phyloP scores from a whole-genome alignment of 2,888 invertebrate species.

The Cheilosia impressa region DNA sequence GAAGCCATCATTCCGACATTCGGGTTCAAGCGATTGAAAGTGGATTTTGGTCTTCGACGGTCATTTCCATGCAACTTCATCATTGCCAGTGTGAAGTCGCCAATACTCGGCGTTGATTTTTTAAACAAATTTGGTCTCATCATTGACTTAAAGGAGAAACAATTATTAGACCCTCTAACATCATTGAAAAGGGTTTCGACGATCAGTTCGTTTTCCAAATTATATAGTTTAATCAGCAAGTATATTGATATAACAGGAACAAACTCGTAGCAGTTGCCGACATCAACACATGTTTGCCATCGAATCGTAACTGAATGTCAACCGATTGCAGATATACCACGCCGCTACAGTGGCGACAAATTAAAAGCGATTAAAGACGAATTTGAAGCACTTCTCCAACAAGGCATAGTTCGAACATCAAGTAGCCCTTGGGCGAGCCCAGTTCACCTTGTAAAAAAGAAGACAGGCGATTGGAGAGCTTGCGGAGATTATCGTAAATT shows the following conservation, averaged over 20 bases:
- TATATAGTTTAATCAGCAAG: background rate
- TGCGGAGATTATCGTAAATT: slow-evolving; percentile 78
- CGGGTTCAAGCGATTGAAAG: slow-evolving; percentile 45
- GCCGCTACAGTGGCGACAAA: slow-evolving; percentile 76
- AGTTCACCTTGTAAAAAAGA: background rate
- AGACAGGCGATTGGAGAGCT: slow-evolving; percentile 1
- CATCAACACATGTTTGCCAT: slow-evolving; percentile 12
- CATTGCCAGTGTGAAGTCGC: slow-evolving; percentile 65
- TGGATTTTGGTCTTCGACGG: slow-evolving; percentile 69
- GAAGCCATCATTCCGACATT: slow-evolving; percentile 62
- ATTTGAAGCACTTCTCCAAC: slow-evolving; percentile 69
- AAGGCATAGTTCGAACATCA: slow-evolving; percentile 14
- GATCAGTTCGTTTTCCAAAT: background rate
- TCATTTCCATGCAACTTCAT: slow-evolving; percentile 74
- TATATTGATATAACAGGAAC: background rate
- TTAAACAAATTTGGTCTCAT: slow-evolving; percentile 46
- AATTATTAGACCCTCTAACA: slow-evolving; percentile 33
- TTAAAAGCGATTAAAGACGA: slow-evolving; percentile 25
- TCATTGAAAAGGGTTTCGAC: slow-evolving; percentile 6
- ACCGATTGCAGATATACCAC: slow-evolving; percentile 34
- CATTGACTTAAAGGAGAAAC: slow-evolving; percentile 52
- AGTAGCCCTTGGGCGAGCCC: slow-evolving; percentile 17
- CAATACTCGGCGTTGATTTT: slow-evolving; percentile 73
- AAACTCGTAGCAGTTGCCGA: background rate
- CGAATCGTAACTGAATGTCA: slow-evolving; percentile 27